Evolutionary conservation across 2,888 invertebrate species (phyloP).

Genomic region (Clepsis dumicolana): DNA sequence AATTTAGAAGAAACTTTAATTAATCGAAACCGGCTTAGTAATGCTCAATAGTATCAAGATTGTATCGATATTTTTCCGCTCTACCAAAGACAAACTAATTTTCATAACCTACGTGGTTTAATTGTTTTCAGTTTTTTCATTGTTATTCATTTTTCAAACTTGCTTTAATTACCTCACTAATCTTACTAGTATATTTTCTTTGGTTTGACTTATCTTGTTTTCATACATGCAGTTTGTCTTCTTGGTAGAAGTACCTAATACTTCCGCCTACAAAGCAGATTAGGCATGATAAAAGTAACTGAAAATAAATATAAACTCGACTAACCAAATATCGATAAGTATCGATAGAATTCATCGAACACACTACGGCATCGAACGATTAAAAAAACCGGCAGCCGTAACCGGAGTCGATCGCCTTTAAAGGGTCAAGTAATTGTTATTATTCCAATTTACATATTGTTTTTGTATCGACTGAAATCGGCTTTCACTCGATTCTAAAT

Average conservation of each 20-base stretch:
- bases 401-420: constrained; percentile 72
- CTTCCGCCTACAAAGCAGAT: too few species aligned
- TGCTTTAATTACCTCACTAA: too few species aligned
- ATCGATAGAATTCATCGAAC: constrained; percentile 31
- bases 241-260: too few species aligned
- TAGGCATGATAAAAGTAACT: too few species aligned
- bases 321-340: constrained; percentile 2
- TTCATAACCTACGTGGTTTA: background rate
- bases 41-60: background rate
- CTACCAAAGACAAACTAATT: background rate
- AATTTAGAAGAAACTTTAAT: constrained; percentile 23
- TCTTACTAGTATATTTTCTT: too few species aligned
- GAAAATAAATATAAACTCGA: too few species aligned
- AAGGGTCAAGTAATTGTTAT: constrained; percentile 78
- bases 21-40: constrained; percentile 20
- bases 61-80: constrained; percentile 13
- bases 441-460: constrained; percentile 73
- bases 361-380: constrained; percentile 63
- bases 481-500: constrained; percentile 61
- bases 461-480: constrained; percentile 53
- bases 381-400: constrained; percentile 79
- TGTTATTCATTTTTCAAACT: too few species aligned
- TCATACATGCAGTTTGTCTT: too few species aligned
- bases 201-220: too few species aligned
- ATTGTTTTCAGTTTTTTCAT: background rate